Conservation (phyloP, 2,888 invertebrate genomes). For the Caenorhabditis sp. region DNA sequence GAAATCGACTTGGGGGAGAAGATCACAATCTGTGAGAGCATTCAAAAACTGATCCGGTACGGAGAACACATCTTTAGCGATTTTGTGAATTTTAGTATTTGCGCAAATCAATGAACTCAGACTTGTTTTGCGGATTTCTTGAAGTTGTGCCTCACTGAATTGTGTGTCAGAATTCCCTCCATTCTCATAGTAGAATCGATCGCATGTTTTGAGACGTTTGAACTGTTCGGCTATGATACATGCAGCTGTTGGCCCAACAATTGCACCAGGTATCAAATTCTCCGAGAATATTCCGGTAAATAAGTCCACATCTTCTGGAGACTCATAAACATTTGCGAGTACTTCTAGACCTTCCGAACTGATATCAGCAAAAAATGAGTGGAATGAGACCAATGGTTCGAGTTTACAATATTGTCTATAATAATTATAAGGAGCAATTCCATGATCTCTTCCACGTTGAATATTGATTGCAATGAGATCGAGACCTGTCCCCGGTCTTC, state of each 20-base stretch:
- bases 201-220: slow-evolving; percentile 78
- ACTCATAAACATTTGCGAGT: slow-evolving; percentile 61
- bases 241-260: slow-evolving; percentile 90
- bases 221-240: slow-evolving; percentile 89
- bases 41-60: slow-evolving; percentile 76
- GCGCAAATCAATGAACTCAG: slow-evolving; percentile 86
- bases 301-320: slow-evolving; percentile 47
- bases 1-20: slow-evolving; percentile 17
- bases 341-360: slow-evolving; percentile 54
- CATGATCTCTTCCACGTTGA: slow-evolving; percentile 78
- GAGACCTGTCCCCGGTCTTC: slow-evolving; percentile 81
- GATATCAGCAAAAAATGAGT: slow-evolving; percentile 61
- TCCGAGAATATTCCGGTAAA: slow-evolving; percentile 52
- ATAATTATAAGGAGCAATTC: slow-evolving; percentile 62
- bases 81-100: slow-evolving; percentile 75
- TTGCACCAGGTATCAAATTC: slow-evolving; percentile 77
- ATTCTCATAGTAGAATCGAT: slow-evolving; percentile 80
- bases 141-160: slow-evolving; percentile 76
- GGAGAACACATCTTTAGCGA: slow-evolving; percentile 89
- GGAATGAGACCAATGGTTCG: slow-evolving; percentile 49
- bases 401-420: slow-evolving; percentile 63
- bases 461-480: slow-evolving; percentile 89
- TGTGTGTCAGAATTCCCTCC: slow-evolving; percentile 31
- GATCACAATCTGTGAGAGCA: slow-evolving; percentile 18
- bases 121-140: slow-evolving; percentile 84